Base-by-base conservation (phyloP, 2,797 vertebrate genomes). In the Tinamus major region DNA sequence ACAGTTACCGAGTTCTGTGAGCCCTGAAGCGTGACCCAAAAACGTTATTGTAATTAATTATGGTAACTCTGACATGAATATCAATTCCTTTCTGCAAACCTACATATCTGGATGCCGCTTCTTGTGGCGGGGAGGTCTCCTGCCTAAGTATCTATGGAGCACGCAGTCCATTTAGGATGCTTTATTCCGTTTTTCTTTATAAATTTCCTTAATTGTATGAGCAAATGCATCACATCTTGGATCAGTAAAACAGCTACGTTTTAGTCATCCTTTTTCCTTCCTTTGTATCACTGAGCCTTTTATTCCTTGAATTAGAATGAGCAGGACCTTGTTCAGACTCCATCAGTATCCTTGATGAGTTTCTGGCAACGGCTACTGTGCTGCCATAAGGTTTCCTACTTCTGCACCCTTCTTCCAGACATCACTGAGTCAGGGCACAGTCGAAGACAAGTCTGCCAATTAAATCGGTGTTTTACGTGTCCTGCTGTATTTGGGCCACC, bases 21-120 rank as follows among this genome's bases (percentile, higher is more conserved):
- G 65, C 67, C 79, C 63, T 91, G 89, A 94, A 90, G 91, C 93
- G 86, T 93, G 85, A 96, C 77, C 82, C 70, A 77, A 94, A 96
- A 89, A 77, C 14, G 48, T 92, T 95, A 87, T 87, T 95, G 75
- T 91, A 95, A 94, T 95, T 95, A 93, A 93, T 94, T 94, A 82
- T 35, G 62, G 58, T 85, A 94, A 83, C 82, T 95, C 85, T 92
- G 85, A 92, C 91, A 86, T 44, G 79, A 77, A 84, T 96, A 88
- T 90, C 35, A 84, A 86, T 88, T 92, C 44, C 20, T 86, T 92
- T 91, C 79, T 74, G 51, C 67, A 87, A 93, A 86, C 31, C 49
- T 46, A 81, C 26, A n/a, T 93, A 84, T 87, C 39, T 31, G 64
- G 91, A 95, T 89, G 59, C 74, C 18, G 42, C 27, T 91, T 84